Evolutionary conservation across 2,888 invertebrate genomes (phyloP), one percentile per base, ranked within the genome.

Genomic region (Polyploca ridens): DNA sequence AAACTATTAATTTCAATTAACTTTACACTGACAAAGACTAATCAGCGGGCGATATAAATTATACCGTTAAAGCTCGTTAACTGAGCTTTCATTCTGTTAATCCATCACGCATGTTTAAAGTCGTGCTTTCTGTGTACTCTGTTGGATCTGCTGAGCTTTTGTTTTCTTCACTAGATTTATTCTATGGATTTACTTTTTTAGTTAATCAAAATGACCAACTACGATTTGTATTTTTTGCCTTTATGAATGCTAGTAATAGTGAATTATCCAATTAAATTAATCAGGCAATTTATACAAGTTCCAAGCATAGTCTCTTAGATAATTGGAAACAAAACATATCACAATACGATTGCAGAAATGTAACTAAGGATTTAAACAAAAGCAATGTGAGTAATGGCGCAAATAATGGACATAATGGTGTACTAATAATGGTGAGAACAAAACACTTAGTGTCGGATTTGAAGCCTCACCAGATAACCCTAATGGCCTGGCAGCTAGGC

Each of bases 401-500:
- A 54, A 54, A 54, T 54, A 54, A 54, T 54, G 10, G 54, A 54
- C 54, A 54, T 54, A 54, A 54, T 54, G 19, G 54, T 19, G 7
- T 10, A 54, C 54, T 54, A 54, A 54, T 54, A 19, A 54, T 54
- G 54, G 54, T 54, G 54, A 54, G 54, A 54, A 54, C 19, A 54
- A 54, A 54, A 54, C 54, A 54, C 54, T 54, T 54, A 54, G 54
- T 19, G 54, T 54, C 54, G 16, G 16, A 19, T 54, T 54, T 54
- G 54, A 54, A 54, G 54, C 54, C 19, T 54, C 54, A 54, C 54
- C 54, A 54, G 54, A 54, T 54, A 54, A 54, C 54, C 54, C 54
- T 54, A 54, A 54, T 19, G 54, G 54, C 54, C 19, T 54, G 54
- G 54, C 54, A 54, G 54, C 54, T 19, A 10, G 10, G 54, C 54